Percentiles rank a stretch among this genome's conserved stretches.
Conservation (phyloP, 2,888 invertebrate species). For the Eristalis tenax region DNA sequence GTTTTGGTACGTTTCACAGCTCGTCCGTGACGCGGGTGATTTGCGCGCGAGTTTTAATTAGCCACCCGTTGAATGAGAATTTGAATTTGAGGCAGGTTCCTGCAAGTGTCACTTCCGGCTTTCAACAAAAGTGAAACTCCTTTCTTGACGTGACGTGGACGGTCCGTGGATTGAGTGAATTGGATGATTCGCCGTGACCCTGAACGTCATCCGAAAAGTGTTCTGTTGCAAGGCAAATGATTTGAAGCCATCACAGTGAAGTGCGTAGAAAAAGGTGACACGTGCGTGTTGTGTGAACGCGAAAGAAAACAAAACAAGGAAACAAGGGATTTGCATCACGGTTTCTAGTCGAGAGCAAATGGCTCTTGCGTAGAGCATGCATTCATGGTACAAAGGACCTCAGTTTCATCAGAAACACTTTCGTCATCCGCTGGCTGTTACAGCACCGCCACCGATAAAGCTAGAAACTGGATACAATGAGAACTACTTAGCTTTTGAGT, state of each 20-base stretch:
- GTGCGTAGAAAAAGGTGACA: neutral
- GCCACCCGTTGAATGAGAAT: slow-evolving; percentile 45
- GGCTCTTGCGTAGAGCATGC: slow-evolving; percentile 77
- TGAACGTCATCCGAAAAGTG: neutral
- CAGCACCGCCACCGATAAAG: slow-evolving; percentile 76
- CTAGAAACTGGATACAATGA: slow-evolving; percentile 71
- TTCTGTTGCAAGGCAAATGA: neutral
- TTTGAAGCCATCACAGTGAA: neutral
- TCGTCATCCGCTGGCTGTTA: slow-evolving; percentile 80
- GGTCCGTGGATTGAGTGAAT: neutral
- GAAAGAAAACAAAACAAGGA: neutral
- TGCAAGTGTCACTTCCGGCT: neutral
- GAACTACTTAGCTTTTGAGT: slow-evolving; percentile 68
- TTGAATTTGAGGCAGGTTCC: slow-evolving; percentile 53
- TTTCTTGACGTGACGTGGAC: neutral
- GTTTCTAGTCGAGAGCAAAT: slow-evolving; percentile 62
- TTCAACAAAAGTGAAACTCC: neutral
- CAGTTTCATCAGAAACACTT: slow-evolving; percentile 79
- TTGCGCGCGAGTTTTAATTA: slow-evolving; percentile 69
- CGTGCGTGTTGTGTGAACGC: neutral
- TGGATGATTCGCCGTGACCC: neutral
- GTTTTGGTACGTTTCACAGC: neutral
- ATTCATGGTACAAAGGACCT: slow-evolving; percentile 81
- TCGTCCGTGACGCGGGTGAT: slow-evolving; percentile 49
- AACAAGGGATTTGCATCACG: slow-evolving; percentile 36